Conservation (phyloP, 2,113 vertebrate genomes). For the Alethe diademata region DNA sequence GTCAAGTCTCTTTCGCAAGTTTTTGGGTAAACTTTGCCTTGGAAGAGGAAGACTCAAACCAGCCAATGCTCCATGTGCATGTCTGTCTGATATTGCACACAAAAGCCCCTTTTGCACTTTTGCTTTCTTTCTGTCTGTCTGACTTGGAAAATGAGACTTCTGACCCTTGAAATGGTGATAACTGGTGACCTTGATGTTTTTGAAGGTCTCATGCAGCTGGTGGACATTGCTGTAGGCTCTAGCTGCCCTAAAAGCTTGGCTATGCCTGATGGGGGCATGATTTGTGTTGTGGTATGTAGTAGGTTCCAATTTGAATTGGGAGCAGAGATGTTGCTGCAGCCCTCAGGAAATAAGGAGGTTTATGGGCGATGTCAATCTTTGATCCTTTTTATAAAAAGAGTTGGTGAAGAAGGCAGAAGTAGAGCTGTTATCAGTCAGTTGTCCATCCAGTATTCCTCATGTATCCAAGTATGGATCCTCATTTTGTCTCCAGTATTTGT, state of each 20-base stretch:
- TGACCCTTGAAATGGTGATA: not conserved
- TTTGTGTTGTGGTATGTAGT: not conserved
- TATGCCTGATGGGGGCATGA: not conserved
- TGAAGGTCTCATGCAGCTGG: not conserved
- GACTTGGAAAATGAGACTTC: not conserved
- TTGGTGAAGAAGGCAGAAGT: not conserved
- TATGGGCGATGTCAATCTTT: not conserved
- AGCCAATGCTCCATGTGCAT: rapidly evolving
- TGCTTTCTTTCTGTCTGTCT: not conserved
- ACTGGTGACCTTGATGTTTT: not conserved
- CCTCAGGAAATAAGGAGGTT: not conserved
- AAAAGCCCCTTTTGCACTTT: not conserved
- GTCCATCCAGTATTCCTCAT: not conserved
- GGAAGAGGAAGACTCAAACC: not conserved
- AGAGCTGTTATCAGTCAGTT: not conserved
- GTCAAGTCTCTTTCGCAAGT: not conserved
- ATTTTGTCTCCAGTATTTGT: not conserved
- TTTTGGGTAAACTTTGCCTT: not conserved
- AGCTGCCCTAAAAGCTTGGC: not conserved
- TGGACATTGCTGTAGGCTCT: not conserved
- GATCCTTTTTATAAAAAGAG: not conserved
- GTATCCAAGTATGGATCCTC: not conserved
- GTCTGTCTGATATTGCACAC: not conserved
- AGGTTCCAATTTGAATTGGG: not conserved
- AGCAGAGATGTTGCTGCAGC: not conserved